A percentile compares a stretch with the other conserved stretches of the same genome.
These are phyloP conservation scores for Sebastes minor DNA, from an alignment of 2,797 vertebrate species.

Conservation along the genomic window DNA sequence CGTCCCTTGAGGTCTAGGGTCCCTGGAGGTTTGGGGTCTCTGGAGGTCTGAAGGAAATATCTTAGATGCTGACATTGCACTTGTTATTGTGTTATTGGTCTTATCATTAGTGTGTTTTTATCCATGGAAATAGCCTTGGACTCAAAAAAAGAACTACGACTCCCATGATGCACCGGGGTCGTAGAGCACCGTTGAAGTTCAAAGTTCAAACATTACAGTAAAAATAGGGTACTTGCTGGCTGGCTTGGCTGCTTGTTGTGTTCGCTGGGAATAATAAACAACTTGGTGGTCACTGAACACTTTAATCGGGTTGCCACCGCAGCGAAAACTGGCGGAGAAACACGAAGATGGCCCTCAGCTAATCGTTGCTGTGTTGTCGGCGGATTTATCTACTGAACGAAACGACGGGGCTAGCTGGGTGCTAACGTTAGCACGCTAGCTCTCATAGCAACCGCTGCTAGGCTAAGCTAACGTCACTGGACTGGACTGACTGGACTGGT, in stretches of 20 bases:
- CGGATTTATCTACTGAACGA: conserved; percentile 42
- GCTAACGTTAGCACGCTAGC: conserved; percentile 74
- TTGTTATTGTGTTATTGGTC: no score
- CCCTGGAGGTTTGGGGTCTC: no score
- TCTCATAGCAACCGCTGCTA: conserved; percentile 59
- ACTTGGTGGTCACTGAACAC: neutral
- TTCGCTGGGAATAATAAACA: conserved; percentile 47
- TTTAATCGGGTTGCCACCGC: conserved; percentile 4
- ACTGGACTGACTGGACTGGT: conserved; percentile 56
- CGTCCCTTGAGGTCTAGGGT: neutral
- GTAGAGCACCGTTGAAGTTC: conserved; percentile 58
- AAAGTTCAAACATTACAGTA: conserved; percentile 75
- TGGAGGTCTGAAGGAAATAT: neutral
- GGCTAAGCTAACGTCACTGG: conserved; percentile 51
- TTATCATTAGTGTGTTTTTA: neutral
- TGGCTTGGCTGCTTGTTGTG: conserved; percentile 40
- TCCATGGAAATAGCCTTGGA: neutral
- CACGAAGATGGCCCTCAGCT: conserved; percentile 63
- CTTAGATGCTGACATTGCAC: neutral
- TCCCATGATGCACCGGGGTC: conserved; percentile 66
- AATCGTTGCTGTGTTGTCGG: conserved; percentile 59
- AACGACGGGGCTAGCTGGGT: conserved; percentile 45
- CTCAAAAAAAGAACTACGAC: conserved; percentile 43
- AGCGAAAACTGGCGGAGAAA: conserved; percentile 29
- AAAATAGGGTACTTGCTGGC: conserved; percentile 69